A percentile compares a stretch with the other conserved stretches of the same genome.
These are phyloP conservation scores for Xanthostigma xanthostigma DNA, from an alignment of 2,888 invertebrate genomes.

Conservation along the genomic window DNA sequence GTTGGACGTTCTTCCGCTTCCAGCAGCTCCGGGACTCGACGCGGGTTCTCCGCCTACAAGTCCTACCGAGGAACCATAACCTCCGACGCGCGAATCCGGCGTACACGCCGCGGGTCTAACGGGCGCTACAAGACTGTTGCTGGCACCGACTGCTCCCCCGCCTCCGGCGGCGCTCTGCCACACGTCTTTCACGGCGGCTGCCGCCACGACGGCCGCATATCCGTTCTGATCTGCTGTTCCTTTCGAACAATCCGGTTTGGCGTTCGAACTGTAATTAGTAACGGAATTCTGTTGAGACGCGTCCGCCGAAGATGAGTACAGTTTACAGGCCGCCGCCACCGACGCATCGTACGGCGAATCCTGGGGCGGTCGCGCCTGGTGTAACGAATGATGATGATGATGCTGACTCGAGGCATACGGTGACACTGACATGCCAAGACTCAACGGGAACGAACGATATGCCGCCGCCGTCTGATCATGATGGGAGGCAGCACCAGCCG, in stretches of 20 bases:
- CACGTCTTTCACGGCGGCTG: conserved; percentile 44
- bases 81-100: conserved; percentile 67
- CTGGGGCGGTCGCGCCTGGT: conserved; percentile 67
- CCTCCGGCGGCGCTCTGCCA: conserved; percentile 57
- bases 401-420: conserved; percentile 51
- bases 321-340: conserved; percentile 69
- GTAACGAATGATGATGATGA: conserved; percentile 55
- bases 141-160: conserved; percentile 46
- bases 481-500: conserved; percentile 45
- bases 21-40: conserved; percentile 56
- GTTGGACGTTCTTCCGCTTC: conserved; percentile 35
- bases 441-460: conserved; percentile 75
- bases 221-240: conserved; percentile 41
- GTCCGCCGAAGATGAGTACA: conserved; percentile 52
- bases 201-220: conserved; percentile 55
- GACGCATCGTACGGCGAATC: conserved; percentile 86
- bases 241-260: conserved; percentile 67
- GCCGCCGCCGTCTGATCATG: conserved; percentile 59
- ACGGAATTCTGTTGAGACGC: conserved; percentile 39
- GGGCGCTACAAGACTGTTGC: conserved; percentile 41
- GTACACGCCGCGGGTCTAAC: conserved; percentile 81
- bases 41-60: conserved; percentile 61
- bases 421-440: conserved; percentile 74
- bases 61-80: conserved; percentile 48
- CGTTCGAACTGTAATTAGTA: conserved; percentile 35